Percentiles rank a stretch among this genome's conserved stretches.
Conservation (phyloP, 2,888 invertebrate species). For the Byasa hedistus region DNA sequence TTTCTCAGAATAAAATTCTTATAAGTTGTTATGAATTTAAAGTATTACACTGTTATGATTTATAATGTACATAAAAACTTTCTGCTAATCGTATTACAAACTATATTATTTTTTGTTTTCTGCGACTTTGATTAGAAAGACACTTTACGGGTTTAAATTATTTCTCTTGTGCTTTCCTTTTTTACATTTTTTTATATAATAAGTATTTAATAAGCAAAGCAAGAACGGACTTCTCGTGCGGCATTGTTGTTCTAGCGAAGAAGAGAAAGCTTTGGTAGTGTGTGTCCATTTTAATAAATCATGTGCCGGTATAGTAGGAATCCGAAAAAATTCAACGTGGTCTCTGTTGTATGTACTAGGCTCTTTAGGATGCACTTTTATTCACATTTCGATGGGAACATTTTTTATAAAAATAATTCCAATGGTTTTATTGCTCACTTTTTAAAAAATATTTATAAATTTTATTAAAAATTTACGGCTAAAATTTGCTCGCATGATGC, state of each 20-base stretch:
- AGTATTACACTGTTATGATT: background rate
- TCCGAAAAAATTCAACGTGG: conserved; percentile 19
- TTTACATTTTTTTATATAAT: background rate
- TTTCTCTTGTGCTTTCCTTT: background rate
- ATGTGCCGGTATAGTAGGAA: conserved; percentile 45
- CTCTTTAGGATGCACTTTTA: background rate
- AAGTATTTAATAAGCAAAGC: conserved; percentile 40
- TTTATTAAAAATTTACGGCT: no score
- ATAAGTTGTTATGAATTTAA: background rate
- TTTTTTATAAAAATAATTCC: background rate
- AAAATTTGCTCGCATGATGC: no score
- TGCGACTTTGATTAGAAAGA: background rate
- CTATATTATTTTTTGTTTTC: background rate
- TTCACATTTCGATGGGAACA: background rate
- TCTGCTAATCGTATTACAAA: background rate
- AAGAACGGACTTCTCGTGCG: conserved; percentile 53
- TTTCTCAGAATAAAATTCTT: background rate
- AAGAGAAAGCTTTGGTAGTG: conserved; percentile 52
- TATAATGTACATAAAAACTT: background rate
- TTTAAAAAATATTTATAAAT: no score
- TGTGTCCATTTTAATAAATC: conserved; percentile 46
- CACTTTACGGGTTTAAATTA: background rate
- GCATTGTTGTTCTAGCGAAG: conserved; percentile 50
- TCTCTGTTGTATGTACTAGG: background rate
- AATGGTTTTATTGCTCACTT: background rate